Percentiles rank a stretch among this genome's conserved stretches.
Evolutionary conservation across 2,888 invertebrate genomes (phyloP).

Genomic region (Chaetogeoica ovagalla): DNA sequence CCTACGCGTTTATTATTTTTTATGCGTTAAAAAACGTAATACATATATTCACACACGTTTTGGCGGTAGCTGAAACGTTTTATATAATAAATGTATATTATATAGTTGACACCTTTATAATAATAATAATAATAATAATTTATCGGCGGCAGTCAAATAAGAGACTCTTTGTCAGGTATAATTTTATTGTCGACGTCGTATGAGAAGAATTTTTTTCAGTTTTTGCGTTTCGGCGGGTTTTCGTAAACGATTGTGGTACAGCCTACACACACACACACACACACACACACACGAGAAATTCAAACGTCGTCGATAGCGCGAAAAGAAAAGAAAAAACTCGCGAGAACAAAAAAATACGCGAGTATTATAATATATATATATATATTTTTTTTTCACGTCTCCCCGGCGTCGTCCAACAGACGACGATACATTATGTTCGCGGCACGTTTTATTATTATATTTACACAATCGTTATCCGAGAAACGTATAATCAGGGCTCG

Average conservation of each 20-base stretch:
- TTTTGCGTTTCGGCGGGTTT: conserved; percentile 12
- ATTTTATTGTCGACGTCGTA: conserved; percentile 30
- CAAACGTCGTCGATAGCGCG: conserved; percentile 1
- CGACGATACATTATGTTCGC: no score
- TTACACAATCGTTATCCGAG: no score
- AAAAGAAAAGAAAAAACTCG: no score
- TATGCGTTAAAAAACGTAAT: no score
- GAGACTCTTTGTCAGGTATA: conserved; percentile 18
- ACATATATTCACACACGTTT: neutral
- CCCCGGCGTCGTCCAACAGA: no score
- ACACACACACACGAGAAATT: neutral
- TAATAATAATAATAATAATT: conserved; percentile 34
- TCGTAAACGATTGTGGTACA: neutral
- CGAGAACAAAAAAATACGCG: no score
- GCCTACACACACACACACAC: conserved; percentile 1
- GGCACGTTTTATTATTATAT: no score
- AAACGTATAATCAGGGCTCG: no score
- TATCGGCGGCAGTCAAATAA: neutral
- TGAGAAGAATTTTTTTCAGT: neutral
- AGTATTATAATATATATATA: no score
- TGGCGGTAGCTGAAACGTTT: neutral
- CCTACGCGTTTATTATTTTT: no score
- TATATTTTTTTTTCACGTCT: no score
- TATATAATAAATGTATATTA: neutral
- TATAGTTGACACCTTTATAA: conserved; percentile 13